These are phyloP conservation scores for Halictus ligatus DNA, from an alignment of 2,888 invertebrate species.

Conservation along the genomic window DNA sequence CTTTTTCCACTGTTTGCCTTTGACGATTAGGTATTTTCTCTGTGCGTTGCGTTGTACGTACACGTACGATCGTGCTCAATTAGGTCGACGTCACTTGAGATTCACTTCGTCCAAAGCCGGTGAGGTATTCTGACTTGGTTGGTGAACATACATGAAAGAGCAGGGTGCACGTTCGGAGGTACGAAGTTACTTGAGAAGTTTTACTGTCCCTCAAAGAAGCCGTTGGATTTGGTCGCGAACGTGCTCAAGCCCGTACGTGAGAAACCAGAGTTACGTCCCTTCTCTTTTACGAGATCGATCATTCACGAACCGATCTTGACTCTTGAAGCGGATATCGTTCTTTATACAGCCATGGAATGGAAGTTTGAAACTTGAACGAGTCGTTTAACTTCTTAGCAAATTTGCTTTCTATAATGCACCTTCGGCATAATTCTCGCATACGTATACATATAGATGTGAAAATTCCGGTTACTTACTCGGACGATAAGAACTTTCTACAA, in stretches of 20 bases:
- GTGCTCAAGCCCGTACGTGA: slow-evolving; percentile 33
- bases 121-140: slow-evolving; percentile 17
- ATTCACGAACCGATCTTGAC: slow-evolving; percentile 31
- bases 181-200: slow-evolving; percentile 31
- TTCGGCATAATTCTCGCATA: not conserved
- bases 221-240: slow-evolving; percentile 36
- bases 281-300: slow-evolving; percentile 42
- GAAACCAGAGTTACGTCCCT: slow-evolving; percentile 25
- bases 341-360: slow-evolving; percentile 1
- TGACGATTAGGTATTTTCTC: slow-evolving; percentile 19
- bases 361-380: slow-evolving; percentile 22
- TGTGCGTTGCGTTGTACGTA: slow-evolving; percentile 24
- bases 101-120: slow-evolving; percentile 38
- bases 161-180: slow-evolving; percentile 2
- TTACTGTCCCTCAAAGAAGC: slow-evolving; percentile 37
- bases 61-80: slow-evolving; percentile 43
- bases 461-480: slow-evolving; percentile 3
- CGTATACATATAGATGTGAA: not conserved
- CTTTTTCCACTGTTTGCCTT: not conserved
- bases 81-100: slow-evolving; percentile 53
- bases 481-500: slow-evolving; percentile 1
- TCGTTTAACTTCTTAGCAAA: slow-evolving; percentile 35
- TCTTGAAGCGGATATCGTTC: slow-evolving; percentile 13
- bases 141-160: slow-evolving; percentile 22
- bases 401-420: slow-evolving; percentile 11